Conservation (phyloP, 2,113 vertebrate genomes). For the Aptenodytes forsteri region DNA sequence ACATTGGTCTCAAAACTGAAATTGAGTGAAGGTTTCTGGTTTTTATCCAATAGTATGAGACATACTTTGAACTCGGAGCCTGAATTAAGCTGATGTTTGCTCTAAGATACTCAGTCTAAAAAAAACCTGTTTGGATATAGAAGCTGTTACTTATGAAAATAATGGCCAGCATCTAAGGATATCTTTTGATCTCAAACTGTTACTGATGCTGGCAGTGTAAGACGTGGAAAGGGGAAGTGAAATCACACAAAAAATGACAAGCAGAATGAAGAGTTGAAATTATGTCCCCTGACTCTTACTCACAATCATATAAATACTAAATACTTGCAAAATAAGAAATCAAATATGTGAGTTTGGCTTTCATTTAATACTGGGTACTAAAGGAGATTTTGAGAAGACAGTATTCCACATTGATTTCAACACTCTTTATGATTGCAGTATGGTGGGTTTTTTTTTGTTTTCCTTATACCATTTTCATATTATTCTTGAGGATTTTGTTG, state of each 20-base stretch:
- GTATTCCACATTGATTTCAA: background rate
- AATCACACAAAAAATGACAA: background rate
- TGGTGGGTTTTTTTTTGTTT: background rate
- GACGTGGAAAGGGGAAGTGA: background rate
- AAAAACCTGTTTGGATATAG: background rate
- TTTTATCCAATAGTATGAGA: background rate
- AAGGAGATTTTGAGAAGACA: background rate
- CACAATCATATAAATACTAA: background rate
- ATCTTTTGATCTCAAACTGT: background rate
- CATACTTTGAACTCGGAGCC: background rate
- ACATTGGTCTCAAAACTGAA: background rate
- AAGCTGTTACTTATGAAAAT: background rate
- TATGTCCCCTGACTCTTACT: background rate
- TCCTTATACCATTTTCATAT: background rate
- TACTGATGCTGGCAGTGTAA: background rate
- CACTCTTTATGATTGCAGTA: background rate
- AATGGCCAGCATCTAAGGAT: background rate
- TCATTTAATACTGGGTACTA: background rate
- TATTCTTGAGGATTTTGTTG: background rate
- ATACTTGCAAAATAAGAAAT: background rate
- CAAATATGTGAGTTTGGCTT: background rate
- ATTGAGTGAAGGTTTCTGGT: background rate
- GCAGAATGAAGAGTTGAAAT: background rate
- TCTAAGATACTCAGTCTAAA: background rate
- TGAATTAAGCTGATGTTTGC: background rate